Conservation (phyloP, 2,113 vertebrate species). For the Turdus rufiventris region DNA sequence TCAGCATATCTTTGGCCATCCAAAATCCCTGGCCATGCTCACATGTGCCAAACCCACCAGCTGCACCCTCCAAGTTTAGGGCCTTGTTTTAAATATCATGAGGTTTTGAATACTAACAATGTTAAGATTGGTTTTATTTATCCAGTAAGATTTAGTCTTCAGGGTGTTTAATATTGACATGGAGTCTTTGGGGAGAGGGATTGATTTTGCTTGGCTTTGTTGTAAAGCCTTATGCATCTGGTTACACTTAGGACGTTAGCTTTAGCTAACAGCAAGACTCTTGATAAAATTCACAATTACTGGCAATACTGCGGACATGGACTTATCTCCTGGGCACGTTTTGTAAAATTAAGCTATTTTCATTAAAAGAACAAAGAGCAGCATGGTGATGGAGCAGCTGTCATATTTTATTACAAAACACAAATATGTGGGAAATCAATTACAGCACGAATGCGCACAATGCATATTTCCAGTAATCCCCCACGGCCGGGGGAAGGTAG, state of each 20-base stretch:
- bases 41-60: neutral
- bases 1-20: neutral
- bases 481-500: neutral
- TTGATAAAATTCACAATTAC: constrained; percentile 30
- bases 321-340: constrained; percentile 25
- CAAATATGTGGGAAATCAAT: constrained; percentile 58
- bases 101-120: neutral
- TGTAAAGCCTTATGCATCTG: constrained; percentile 19
- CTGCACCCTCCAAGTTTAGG: neutral
- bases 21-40: neutral
- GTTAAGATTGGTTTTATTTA: neutral
- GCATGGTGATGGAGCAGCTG: constrained; percentile 43
- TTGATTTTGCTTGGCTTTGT: constrained; percentile 42
- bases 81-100: neutral
- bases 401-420: constrained; percentile 58
- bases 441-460: neutral
- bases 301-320: neutral
- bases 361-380: constrained; percentile 52
- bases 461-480: constrained; percentile 47
- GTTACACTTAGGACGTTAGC: constrained; percentile 10
- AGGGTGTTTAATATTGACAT: constrained; percentile 19
- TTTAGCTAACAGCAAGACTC: constrained; percentile 22
- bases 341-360: constrained; percentile 56
- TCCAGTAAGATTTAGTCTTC: neutral
- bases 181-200: neutral